Conservation (phyloP, 2,888 invertebrate species). For the Drosophila recens region DNA sequence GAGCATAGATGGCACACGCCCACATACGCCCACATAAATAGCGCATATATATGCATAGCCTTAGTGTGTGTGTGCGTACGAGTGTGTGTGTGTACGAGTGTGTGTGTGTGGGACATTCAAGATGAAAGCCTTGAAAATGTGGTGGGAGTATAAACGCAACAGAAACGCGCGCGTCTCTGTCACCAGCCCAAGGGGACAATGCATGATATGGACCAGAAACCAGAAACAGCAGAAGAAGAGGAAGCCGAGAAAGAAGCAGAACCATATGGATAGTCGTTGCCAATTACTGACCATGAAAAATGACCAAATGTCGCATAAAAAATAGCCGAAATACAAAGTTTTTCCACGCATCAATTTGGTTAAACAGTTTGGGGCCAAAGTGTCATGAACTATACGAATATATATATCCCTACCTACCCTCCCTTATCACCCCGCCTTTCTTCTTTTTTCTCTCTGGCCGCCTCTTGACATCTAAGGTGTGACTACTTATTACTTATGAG, state of each 20-base stretch:
- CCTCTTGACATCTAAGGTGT: background rate
- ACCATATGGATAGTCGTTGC: slow-evolving; percentile 29
- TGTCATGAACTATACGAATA: slow-evolving; percentile 19
- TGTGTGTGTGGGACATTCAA: slow-evolving; percentile 23
- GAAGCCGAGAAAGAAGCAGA: background rate
- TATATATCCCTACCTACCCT: background rate
- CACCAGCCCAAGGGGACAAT: slow-evolving; percentile 66
- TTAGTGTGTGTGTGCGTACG: slow-evolving; percentile 7
- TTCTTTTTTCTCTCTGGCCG: background rate
- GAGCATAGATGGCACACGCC: slow-evolving; percentile 73
- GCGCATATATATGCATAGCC: slow-evolving; percentile 71
- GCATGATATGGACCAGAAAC: slow-evolving; percentile 25
- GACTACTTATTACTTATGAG: slow-evolving; percentile 24
- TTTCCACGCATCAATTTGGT: slow-evolving; percentile 57
- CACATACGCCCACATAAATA: slow-evolving; percentile 59
- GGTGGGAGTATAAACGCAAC: slow-evolving; percentile 32
- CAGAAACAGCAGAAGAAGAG: background rate
- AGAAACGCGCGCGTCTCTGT: slow-evolving; percentile 53
- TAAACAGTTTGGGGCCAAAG: slow-evolving; percentile 42
- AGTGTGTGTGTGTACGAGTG: slow-evolving; percentile 2
- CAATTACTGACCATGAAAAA: slow-evolving; percentile 68
- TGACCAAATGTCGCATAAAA: slow-evolving; percentile 58
- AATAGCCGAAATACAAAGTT: slow-evolving; percentile 49
- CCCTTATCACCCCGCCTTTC: background rate
- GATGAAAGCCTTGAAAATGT: slow-evolving; percentile 44